Evolutionary conservation across 1,140 invertebrate genomes (phyloP), one percentile per base, ranked within the genome.

Genomic region (Sinella curviseta): DNA sequence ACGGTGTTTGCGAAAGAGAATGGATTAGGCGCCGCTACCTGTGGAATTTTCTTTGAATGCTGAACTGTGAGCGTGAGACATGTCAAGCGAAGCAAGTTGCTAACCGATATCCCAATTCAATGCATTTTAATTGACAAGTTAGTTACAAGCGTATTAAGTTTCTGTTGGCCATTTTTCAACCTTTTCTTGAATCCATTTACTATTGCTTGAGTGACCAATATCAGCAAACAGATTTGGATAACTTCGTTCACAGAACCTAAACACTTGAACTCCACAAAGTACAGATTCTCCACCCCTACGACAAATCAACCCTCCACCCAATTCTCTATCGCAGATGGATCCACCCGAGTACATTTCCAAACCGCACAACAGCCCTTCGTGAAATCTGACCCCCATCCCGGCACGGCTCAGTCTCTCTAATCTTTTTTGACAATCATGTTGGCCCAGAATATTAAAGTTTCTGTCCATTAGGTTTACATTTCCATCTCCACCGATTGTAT

Each of bases 261-360:
- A 60, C 8, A 26, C 24, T 24, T 60, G 55, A 3, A 60, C 55
- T 14, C 55, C 55, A 60, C 55, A 60, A 4, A 60, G 24, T 17
- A 24, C n/a, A n/a, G 12, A 12, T n/a, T n/a, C 4, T 26, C 55
- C 55, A 60, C 24, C n/a, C 24, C 24, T 26, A 4, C n/a, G 12
- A 24, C 55, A 60, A 60, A 60, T 14, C 3, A 60, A 24, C n/a
- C 55, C 55, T 60, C 55, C 55, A 4, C 55, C 55, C 14, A 60
- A n/a, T 24, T 70, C 65, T 30, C 65, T 70, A n/a, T 70, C 65
- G n/a, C 65, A 70, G 14, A 30, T 70, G 8, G 65, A 70, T 31
- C 65, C 65, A 31, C 65, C 65, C 3, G 65, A 70, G 24, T 70
- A 70, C 12, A 31, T n/a, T 24, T 70, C 65, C 2, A 70, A 24